A percentile compares a stretch with the other conserved stretches of the same genome.
Evolutionary conservation across 2,797 vertebrate genomes (phyloP).

Genomic region (Pantherophis vulpinus): DNA sequence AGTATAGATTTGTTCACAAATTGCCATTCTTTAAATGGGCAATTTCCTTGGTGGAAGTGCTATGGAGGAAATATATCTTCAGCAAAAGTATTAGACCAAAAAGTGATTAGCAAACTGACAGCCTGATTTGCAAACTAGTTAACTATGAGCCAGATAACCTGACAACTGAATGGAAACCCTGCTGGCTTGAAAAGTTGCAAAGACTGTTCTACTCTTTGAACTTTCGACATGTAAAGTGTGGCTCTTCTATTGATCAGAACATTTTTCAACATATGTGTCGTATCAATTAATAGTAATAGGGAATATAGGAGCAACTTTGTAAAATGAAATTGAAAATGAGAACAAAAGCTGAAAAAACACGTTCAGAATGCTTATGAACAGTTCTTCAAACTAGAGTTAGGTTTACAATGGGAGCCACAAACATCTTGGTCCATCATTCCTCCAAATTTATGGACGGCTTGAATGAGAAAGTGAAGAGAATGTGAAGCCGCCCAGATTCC

Average conservation of each 20-base stretch:
- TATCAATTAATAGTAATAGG: not conserved
- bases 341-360: not conserved
- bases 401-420: not conserved
- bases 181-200: not conserved
- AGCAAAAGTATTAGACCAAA: not conserved
- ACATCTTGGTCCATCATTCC: not conserved
- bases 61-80: not conserved
- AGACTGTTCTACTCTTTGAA: not conserved
- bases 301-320: not conserved
- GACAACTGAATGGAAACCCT: not conserved
- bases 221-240: not conserved
- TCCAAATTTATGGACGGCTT: not conserved
- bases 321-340: not conserved
- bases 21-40: not conserved
- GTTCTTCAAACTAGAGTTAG: not conserved
- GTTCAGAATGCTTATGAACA: not conserved
- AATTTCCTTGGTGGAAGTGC: not conserved
- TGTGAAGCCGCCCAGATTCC: no score
- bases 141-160: not conserved
- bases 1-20: not conserved
- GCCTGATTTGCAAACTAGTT: not conserved
- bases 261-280: not conserved
- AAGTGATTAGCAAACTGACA: not conserved
- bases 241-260: not conserved
- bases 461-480: not conserved